Percentiles rank a stretch among this genome's conserved stretches.
Conservation (phyloP, 2,888 invertebrate genomes). For the Steinernema scapterisci region DNA sequence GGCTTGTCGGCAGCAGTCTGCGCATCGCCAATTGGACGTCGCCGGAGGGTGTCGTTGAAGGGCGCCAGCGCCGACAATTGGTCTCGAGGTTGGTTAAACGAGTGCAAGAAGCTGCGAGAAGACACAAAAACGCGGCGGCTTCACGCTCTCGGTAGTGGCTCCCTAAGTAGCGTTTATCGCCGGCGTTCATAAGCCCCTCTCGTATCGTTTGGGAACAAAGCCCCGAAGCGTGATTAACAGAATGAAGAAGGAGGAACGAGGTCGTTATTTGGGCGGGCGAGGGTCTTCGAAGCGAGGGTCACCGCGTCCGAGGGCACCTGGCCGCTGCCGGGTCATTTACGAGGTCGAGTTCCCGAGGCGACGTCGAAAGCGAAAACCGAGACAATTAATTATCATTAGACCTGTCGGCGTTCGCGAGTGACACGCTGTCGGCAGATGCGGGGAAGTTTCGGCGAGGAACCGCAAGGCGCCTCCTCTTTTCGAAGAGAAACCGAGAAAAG, state of each 20-base stretch:
- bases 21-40: background rate
- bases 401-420: constrained; percentile 17
- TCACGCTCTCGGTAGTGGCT: background rate
- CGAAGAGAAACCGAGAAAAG: constrained; percentile 9
- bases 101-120: constrained; percentile 10
- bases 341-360: background rate
- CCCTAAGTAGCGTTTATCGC: constrained; percentile 20
- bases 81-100: constrained; percentile 2
- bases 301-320: background rate
- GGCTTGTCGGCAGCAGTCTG: background rate
- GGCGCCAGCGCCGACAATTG: background rate
- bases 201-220: constrained; percentile 20
- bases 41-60: no score
- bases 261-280: constrained; percentile 15
- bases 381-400: constrained; percentile 26
- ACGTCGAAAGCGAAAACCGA: constrained; percentile 1
- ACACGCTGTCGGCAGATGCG: constrained; percentile 15
- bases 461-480: background rate
- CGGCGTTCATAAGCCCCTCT: constrained; percentile 28
- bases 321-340: background rate
- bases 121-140: background rate
- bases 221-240: constrained; percentile 28
- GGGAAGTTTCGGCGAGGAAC: constrained; percentile 1
- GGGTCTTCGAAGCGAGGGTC: background rate
- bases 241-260: constrained; percentile 1